These are phyloP conservation scores for Poecilus cupreus DNA, from an alignment of 2,888 invertebrate genomes.

Conservation along the genomic window DNA sequence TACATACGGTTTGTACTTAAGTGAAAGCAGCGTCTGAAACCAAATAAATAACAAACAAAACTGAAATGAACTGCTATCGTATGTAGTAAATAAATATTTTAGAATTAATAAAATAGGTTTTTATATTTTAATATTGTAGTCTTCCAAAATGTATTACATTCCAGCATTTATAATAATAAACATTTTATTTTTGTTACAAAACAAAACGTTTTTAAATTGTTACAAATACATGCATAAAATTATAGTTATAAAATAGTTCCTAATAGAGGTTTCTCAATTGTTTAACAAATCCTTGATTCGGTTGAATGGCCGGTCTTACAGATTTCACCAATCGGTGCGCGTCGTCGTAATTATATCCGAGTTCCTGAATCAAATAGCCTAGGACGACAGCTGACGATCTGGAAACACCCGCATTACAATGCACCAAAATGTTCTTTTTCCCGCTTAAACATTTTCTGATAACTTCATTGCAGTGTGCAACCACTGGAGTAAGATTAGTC, in stretches of 20 bases:
- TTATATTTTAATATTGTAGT: constrained; percentile 47
- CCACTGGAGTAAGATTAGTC: constrained; percentile 74
- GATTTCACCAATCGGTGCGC: constrained; percentile 82
- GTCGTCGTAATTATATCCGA: constrained; percentile 76
- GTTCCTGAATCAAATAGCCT: constrained; percentile 84
- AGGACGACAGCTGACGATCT: constrained; percentile 87
- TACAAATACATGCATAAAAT: constrained; percentile 24
- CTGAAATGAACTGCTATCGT: too few species aligned
- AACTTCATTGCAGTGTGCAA: constrained; percentile 73
- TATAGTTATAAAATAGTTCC: background rate
- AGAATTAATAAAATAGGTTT: constrained; percentile 39
- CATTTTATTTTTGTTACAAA: constrained; percentile 57
- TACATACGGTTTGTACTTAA: constrained; percentile 13
- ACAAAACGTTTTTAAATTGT: constrained; percentile 19
- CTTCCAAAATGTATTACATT: constrained; percentile 51
- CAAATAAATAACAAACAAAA: constrained; percentile 13
- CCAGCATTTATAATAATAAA: constrained; percentile 52
- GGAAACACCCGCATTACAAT: constrained; percentile 95
- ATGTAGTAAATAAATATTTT: constrained; percentile 44
- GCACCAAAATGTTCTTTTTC: constrained; percentile 81
- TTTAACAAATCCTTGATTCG: constrained; percentile 86
- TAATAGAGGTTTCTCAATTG: constrained; percentile 75
- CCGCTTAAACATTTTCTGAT: constrained; percentile 64
- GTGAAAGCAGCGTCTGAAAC: background rate
- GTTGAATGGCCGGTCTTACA: constrained; percentile 81